These are phyloP conservation scores for Mastigias papua DNA, from an alignment of 30 jellyfish, hydroid and myxozoan genomes.

Conservation along the genomic window DNA sequence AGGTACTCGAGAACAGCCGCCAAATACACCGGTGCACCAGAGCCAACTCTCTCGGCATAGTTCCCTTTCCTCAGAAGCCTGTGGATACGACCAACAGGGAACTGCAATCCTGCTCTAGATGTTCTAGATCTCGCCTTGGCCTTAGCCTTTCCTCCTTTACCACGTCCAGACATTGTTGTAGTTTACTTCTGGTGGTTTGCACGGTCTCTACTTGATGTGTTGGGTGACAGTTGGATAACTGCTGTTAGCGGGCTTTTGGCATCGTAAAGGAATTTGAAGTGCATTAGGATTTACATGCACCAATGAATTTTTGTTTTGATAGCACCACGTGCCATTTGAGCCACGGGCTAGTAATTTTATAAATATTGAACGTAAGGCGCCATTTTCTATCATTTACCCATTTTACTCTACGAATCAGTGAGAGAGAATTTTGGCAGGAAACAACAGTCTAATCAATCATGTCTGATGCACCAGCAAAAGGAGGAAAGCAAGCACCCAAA, in stretches of 20 bases:
- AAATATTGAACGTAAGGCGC: too few relatives aligned
- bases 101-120: constrained; percentile 92
- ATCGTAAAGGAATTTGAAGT: too few relatives aligned
- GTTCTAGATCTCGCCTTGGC: constrained; percentile 86
- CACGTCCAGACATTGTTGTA: constrained; percentile 92
- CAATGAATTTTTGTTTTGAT: too few relatives aligned
- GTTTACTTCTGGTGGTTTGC: neutral
- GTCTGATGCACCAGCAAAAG: constrained; percentile 65
- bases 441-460: neutral
- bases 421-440: too few relatives aligned
- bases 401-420: too few relatives aligned
- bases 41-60: constrained; percentile 89
- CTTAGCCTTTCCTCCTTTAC: constrained; percentile 89
- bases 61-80: constrained; percentile 84
- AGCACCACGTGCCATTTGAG: too few relatives aligned
- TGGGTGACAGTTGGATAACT: too few relatives aligned
- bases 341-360: too few relatives aligned
- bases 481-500: constrained; percentile 54
- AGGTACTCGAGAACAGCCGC: constrained; percentile 97
- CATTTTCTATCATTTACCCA: neutral
- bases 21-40: constrained; percentile 96
- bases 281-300: too few relatives aligned
- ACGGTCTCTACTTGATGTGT: too few relatives aligned
- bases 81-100: constrained; percentile 94
- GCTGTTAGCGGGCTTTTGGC: too few relatives aligned